phyloP scores from a whole-genome alignment of 2,113 vertebrate genomes.

The Scalopus aquaticus region DNA sequence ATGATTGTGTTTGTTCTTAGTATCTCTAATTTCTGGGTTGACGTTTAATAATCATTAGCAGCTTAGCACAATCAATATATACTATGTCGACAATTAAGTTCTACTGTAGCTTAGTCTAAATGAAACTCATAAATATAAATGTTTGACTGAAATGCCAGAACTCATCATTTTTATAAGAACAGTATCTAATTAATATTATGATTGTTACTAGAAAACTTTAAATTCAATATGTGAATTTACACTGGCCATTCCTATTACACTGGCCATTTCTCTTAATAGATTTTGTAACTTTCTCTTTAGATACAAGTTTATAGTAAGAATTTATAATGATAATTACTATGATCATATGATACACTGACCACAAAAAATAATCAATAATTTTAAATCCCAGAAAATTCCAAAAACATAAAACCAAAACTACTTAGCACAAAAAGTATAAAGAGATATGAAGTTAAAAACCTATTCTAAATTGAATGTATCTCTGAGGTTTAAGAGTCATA shows the following conservation, averaged over 20 bases:
- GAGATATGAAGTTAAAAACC: not conserved
- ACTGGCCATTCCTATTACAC: not conserved
- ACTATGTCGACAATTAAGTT: not conserved
- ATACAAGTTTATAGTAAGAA: not conserved
- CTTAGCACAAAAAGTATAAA: not conserved
- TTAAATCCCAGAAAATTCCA: not conserved
- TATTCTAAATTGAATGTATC: not conserved
- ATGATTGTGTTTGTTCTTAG: not conserved
- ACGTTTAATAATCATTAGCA: not conserved
- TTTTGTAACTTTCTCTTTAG: not conserved
- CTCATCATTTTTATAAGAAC: not conserved
- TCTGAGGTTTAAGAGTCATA: not conserved
- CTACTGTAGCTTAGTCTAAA: not conserved
- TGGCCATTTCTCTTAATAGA: not conserved
- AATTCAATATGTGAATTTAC: not conserved
- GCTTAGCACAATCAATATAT: not conserved
- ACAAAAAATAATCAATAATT: not conserved
- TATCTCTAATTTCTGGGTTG: not conserved
- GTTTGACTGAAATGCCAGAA: not conserved
- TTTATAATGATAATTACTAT: not conserved
- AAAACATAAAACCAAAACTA: not conserved
- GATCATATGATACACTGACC: not conserved
- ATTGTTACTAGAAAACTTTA: not conserved
- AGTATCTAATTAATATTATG: not conserved
- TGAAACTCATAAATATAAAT: not conserved